Percentiles rank a stretch among this genome's conserved stretches.
These are phyloP conservation scores for Dermolepida albohirtum DNA, from an alignment of 2,888 invertebrate genomes.

Conservation along the genomic window DNA sequence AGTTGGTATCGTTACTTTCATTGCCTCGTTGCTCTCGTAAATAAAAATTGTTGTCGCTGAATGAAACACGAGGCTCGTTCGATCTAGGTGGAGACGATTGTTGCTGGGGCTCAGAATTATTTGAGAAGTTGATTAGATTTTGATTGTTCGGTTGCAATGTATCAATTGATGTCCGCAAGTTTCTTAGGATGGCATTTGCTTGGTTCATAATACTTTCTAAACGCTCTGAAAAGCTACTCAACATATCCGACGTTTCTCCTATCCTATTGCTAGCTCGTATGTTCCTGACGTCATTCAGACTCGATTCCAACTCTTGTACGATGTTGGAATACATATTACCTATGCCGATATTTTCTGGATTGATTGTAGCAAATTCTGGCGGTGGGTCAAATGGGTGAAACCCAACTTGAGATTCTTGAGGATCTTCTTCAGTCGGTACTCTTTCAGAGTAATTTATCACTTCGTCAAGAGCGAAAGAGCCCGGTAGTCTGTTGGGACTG, in stretches of 20 bases:
- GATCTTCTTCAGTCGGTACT: conserved; percentile 57
- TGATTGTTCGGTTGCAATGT: conserved; percentile 51
- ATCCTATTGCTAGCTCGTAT: conserved; percentile 57
- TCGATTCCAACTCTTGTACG: conserved; percentile 61
- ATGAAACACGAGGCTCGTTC: conserved; percentile 47
- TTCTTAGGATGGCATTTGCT: conserved; percentile 61
- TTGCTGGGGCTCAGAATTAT: neutral
- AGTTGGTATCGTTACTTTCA: conserved; percentile 15
- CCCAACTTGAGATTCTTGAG: conserved; percentile 42
- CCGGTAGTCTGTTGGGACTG: conserved; percentile 18
- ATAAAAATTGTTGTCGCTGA: conserved; percentile 57
- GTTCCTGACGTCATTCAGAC: conserved; percentile 59
- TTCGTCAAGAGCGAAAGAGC: conserved; percentile 57
- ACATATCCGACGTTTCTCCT: conserved; percentile 60
- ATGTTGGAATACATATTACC: conserved; percentile 62
- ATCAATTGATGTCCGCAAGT: conserved; percentile 60
- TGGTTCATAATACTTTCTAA: conserved; percentile 63
- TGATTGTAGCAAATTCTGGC: conserved; percentile 53
- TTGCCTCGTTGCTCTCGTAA: conserved; percentile 52
- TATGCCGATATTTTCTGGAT: conserved; percentile 58
- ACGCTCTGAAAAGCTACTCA: conserved; percentile 61
- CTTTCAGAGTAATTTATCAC: conserved; percentile 62
- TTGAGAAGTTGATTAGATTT: conserved; percentile 22
- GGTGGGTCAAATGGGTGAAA: conserved; percentile 57
- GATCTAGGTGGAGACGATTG: conserved; percentile 33